A percentile compares a stretch with the other conserved stretches of the same genome.
These are phyloP conservation scores for Subanguina moxae DNA, from an alignment of 1,140 invertebrate genomes.

Conservation along the genomic window DNA sequence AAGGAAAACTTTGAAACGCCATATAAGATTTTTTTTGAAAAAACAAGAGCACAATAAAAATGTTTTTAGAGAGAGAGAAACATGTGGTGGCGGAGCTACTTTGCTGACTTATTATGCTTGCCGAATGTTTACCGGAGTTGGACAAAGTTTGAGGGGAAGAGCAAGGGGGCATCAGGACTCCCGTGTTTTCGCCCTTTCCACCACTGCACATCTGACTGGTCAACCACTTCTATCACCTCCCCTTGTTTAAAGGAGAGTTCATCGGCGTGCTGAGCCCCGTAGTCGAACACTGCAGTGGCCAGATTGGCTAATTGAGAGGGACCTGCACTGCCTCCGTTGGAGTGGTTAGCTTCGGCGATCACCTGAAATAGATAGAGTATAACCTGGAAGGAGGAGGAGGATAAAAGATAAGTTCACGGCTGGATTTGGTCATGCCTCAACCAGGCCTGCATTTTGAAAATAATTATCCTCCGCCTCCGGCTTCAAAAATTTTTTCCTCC, in stretches of 20 bases:
- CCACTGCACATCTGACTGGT: conserved; percentile 32
- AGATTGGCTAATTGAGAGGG: conserved; percentile 2
- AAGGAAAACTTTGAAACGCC: too few relatives aligned
- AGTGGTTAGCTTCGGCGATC: background rate
- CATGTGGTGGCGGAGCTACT: too few relatives aligned
- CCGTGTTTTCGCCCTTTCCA: conserved; percentile 37
- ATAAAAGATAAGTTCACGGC: too few relatives aligned
- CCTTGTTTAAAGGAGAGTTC: conserved; percentile 41
- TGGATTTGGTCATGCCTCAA: too few relatives aligned
- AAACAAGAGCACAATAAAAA: too few relatives aligned
- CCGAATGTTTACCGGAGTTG: conserved; percentile 16
- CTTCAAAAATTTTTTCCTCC: too few relatives aligned
- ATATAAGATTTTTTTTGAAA: too few relatives aligned
- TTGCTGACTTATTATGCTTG: too few relatives aligned
- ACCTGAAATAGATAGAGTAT: background rate
- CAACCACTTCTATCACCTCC: conserved; percentile 42
- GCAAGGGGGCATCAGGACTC: background rate
- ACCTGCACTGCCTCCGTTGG: background rate
- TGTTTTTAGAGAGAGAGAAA: too few relatives aligned
- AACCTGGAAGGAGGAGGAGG: background rate
- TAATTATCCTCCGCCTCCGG: too few relatives aligned
- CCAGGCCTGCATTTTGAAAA: too few relatives aligned
- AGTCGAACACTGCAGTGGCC: conserved; percentile 38
- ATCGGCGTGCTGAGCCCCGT: conserved; percentile 41
- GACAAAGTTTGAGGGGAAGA: conserved; percentile 38